Conservation (phyloP, 2,888 invertebrate genomes). For the Loripinus fragilis region DNA sequence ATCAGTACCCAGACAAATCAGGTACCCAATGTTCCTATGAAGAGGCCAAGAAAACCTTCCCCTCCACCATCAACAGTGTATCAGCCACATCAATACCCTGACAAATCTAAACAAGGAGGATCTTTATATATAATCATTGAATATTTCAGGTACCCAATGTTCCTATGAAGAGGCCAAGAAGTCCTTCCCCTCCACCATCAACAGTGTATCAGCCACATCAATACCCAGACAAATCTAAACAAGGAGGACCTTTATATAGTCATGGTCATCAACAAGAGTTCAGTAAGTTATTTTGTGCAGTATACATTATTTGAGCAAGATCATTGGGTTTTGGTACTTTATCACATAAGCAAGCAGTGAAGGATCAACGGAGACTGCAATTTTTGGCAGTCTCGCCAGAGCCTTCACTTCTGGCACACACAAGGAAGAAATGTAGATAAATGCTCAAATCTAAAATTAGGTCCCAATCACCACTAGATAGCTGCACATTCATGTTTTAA, state of each 20-base stretch:
- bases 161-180: conserved; percentile 77
- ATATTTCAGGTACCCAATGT: conserved; percentile 61
- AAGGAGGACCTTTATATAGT: conserved; percentile 55
- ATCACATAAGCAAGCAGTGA: too few relatives aligned
- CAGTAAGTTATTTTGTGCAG: conserved; percentile 59
- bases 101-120: conserved; percentile 59
- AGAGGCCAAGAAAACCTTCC: too few relatives aligned
- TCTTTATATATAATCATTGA: conserved; percentile 58
- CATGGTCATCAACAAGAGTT: conserved; percentile 63
- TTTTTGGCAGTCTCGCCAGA: too few relatives aligned
- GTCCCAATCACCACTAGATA: too few relatives aligned
- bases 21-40: too few relatives aligned
- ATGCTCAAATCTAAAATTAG: too few relatives aligned
- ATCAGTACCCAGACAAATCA: too few relatives aligned
- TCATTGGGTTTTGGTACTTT: not conserved
- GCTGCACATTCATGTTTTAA: too few relatives aligned
- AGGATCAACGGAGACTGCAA: not conserved
- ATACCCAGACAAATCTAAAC: conserved; percentile 61
- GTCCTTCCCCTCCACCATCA: conserved; percentile 78
- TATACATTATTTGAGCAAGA: not conserved
- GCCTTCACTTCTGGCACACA: too few relatives aligned
- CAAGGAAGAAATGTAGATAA: not conserved
- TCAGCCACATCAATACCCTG: too few relatives aligned
- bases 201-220: conserved; percentile 72
- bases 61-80: too few relatives aligned